Evolutionary conservation across 2,797 vertebrate genomes (phyloP).

Genomic region (Leucoraja ocellata): DNA sequence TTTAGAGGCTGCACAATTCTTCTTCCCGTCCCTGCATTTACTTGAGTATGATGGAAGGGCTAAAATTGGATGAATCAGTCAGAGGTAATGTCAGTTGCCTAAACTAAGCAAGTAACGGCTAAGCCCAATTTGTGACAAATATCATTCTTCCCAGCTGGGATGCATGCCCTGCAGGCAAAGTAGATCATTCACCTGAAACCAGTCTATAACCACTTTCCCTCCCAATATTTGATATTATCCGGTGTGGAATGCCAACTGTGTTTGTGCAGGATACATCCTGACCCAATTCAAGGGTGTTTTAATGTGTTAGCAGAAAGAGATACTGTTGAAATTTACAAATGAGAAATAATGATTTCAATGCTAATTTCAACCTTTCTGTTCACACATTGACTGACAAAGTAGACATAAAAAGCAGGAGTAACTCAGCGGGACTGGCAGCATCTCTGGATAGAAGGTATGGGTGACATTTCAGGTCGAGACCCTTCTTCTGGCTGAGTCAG

Average conservation of each 20-base stretch:
- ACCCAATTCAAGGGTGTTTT: background rate
- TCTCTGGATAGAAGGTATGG: no score
- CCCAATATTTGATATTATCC: background rate
- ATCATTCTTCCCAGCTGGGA: background rate
- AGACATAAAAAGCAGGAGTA: no score
- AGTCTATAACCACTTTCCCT: background rate
- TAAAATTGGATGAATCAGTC: background rate
- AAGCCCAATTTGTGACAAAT: background rate
- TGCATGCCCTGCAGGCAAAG: background rate
- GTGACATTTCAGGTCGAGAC: no score
- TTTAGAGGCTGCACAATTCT: background rate
- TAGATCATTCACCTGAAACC: background rate
- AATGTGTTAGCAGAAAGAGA: background rate
- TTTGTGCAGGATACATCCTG: background rate
- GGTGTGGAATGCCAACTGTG: background rate
- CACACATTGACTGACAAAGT: no score
- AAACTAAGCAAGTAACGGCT: background rate
- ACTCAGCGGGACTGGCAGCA: no score
- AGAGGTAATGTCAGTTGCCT: background rate
- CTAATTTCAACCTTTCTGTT: no score
- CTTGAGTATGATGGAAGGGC: background rate
- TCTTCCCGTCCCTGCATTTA: background rate
- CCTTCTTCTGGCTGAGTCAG: no score
- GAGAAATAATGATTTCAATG: background rate
- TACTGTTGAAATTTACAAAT: background rate